These are phyloP conservation scores for Balearica regulorum DNA, from an alignment of 2,797 vertebrate species.

Conservation along the genomic window DNA sequence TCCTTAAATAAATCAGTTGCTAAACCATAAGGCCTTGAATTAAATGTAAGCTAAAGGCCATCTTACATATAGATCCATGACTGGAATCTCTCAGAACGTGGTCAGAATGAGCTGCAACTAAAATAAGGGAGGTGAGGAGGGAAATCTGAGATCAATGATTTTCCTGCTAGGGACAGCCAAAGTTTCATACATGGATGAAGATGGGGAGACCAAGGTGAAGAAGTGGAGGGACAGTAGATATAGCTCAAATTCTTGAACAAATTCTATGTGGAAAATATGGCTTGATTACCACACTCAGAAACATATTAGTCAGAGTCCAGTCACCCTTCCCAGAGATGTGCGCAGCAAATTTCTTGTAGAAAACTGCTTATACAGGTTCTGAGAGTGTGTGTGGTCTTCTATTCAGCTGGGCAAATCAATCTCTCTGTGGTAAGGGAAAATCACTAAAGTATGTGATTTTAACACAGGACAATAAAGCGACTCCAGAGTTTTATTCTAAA, in stretches of 20 bases:
- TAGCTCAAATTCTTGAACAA: neutral
- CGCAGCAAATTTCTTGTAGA: neutral
- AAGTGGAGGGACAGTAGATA: neutral
- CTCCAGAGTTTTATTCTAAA: conserved; percentile 64
- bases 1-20: neutral
- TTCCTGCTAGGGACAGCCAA: neutral
- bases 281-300: neutral
- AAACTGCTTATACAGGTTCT: neutral
- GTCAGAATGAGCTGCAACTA: neutral
- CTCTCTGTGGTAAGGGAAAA: conserved; percentile 35
- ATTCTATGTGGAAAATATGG: neutral
- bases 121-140: neutral
- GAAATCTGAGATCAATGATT: neutral
- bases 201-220: neutral
- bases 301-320: neutral
- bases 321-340: neutral
- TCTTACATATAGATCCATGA: neutral
- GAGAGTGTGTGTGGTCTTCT: conserved; percentile 33
- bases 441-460: conserved; percentile 57
- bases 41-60: neutral
- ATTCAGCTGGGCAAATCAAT: conserved; percentile 56
- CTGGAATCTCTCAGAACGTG: neutral
- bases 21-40: neutral
- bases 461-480: conserved; percentile 57
- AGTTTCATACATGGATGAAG: neutral